Evolutionary conservation across 2,888 invertebrate genomes (phyloP), one percentile per base, ranked within the genome.

Genomic region (Helleia helle): DNA sequence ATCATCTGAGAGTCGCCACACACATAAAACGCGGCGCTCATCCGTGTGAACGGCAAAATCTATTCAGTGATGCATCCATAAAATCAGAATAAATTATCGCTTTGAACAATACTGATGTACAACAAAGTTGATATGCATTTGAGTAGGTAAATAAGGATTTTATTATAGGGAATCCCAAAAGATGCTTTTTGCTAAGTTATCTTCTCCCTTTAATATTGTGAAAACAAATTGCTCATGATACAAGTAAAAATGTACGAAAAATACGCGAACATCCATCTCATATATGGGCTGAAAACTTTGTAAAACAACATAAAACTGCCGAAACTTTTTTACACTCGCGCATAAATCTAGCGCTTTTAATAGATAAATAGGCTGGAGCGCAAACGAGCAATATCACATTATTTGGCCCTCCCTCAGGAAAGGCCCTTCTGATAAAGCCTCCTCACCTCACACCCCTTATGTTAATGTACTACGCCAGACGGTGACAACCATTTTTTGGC

Each of bases 381-480:
- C 79, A 83, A 84, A 84, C 84, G 83, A 83, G 84, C 81, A 83
- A 83, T 84, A 84, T 84, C 80, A 68, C 81, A 83, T 84, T 83
- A 83, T 84, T 81, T 77, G 81, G 79, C 65, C 74, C 83, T 76
- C 84, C 80, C 81, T 75, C 76, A 79, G 81, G 81, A 83, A 84
- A 77, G 83, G 81, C 79, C 79, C 80, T 80, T 68, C 72, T 80
- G 84, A 83, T 83, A 83, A 81, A 79, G 64, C 76, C 81, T 71
- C 79, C 80, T 72, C 64, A 59, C 77, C 84, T 76, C 80, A 77
- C 80, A 80, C 81, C 75, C 79, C 73, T 72, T 77, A 83, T 81
- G 77, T 77, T 83, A 84, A 83, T 83, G 80, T 79, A 83, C 71
- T 76, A 58, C 72, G 71, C 75, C 84, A 83, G 80, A 83, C 84